Conservation (phyloP, 2,113 vertebrate species). For the Protobothrops flavoviridis region DNA sequence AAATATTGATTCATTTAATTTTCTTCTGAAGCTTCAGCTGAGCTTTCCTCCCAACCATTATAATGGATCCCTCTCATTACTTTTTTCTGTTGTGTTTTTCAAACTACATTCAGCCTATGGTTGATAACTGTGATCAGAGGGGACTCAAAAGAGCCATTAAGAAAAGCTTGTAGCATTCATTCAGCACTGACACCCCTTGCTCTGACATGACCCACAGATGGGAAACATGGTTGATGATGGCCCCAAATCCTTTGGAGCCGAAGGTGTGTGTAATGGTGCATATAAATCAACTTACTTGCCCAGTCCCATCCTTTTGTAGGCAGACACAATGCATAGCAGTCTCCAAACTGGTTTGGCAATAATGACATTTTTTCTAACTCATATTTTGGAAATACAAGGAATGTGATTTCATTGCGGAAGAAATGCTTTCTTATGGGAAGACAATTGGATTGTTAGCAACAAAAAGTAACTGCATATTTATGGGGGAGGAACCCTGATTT, state of each 20-base stretch:
- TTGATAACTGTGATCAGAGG: background rate
- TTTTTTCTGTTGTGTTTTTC: background rate
- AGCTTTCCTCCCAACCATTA: background rate
- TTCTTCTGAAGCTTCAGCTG: background rate
- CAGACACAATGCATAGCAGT: background rate
- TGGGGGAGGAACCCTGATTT: background rate
- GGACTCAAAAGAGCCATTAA: background rate
- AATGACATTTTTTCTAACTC: background rate
- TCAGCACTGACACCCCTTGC: background rate
- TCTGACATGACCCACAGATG: background rate
- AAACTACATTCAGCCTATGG: background rate
- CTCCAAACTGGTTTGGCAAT: background rate
- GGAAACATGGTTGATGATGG: background rate
- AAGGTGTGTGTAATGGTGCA: background rate
- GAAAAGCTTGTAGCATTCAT: background rate
- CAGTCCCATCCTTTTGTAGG: background rate
- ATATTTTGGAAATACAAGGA: background rate
- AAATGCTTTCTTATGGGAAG: background rate
- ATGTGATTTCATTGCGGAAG: background rate
- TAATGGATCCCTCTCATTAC: background rate
- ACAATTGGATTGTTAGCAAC: background rate
- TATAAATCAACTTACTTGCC: background rate
- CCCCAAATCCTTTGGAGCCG: background rate
- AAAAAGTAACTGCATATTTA: background rate
- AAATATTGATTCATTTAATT: background rate